Base-by-base conservation (phyloP, 2,113 vertebrate genomes). In the Tragelaphus buxtoni region DNA sequence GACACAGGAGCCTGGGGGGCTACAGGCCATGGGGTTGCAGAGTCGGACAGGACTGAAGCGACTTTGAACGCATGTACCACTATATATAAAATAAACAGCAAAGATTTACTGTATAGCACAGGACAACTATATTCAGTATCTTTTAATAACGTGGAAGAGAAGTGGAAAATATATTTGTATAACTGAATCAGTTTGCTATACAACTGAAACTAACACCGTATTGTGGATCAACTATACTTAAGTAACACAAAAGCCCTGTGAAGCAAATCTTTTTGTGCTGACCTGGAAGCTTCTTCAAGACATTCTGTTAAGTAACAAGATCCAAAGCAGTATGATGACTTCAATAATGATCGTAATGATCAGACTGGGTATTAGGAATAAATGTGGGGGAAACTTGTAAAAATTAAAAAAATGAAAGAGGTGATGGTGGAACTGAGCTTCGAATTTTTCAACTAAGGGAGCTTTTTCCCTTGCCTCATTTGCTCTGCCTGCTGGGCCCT, bases 331-430 rank as follows among this genome's bases (percentile, higher is more conserved):
- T 35, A 3, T 55, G 51, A 26, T 35, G 8, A n/a, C 51, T 9
- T 81, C n/a, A 13, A 1, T 14, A 13, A 35, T 55, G 77, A 53
- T 8, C 3, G 2, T 24, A 12, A 6, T 3, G n/a, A 14, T 35
- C 20, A 81, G n/a, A 35, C n/a, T n/a, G 4, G n/a, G 51, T 81
- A 1, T 35, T n/a, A 81, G 32, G 51, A 81, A 9, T 16, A 26
- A 35, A 55, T 0, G 11, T 51, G 79, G 79, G 12, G 51, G 32
- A 35, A 26, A 35, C n/a, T 39, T 0, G 4, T 24, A 22, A 26
- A 24, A 49, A 79, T 42, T 74, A 7, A 47, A 77, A 22, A n/a
- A n/a, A n/a, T 90, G 58, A 86, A 76, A 90, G 83, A 49, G 26
- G 28, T 47, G 85, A 35, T 13, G 11, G 51, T 35, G 10, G 60